Evolutionary conservation across 2,888 invertebrate species (phyloP), one percentile per base, ranked within the genome.

Genomic region (Athetis lepigone): DNA sequence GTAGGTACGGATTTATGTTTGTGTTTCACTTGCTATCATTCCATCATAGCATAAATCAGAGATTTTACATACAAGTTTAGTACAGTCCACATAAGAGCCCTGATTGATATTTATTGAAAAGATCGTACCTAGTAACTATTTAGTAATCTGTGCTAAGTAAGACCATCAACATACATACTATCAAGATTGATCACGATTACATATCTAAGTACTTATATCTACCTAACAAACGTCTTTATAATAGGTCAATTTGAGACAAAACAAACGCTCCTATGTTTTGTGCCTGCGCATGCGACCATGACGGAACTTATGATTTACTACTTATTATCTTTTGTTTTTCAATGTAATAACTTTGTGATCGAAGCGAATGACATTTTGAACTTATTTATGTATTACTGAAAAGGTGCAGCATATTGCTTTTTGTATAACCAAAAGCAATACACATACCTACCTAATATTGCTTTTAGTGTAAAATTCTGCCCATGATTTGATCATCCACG

Each of bases 211-310:
- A 39, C 23, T 5, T 11, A 2, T 8, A 18, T 19, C 0, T 11
- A 29, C 39, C 11, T 33, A 43, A 7, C 29, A 46, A 59, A 67
- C 47, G n/a, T 33, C 43, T 54, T 37, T 37, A 27, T 45, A 57
- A 58, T 51, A 39, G 55, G 40, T 39, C 61, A 47, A 69, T 71
- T 71, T 47, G 36, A 39, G 27, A 61, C 46, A 29, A 55, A 55
- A 52, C 37, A 55, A 63, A 60, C 77, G 29, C 69, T 18, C 79
- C 72, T 55, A 76, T 13, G 62, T 76, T 68, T 76, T 77, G 73
- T 60, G 8, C n/a, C 18, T 65, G 64, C 46, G 49, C 69, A 66
- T 0, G 47, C 50, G 43, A 58, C 77, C 58, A 49, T 61, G 56
- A 27, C 70, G 40, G 49, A 60, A 60, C 59, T 57, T 21, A 46